Base-by-base conservation (phyloP, 1,140 invertebrate genomes). In the Charaxes varanes region DNA sequence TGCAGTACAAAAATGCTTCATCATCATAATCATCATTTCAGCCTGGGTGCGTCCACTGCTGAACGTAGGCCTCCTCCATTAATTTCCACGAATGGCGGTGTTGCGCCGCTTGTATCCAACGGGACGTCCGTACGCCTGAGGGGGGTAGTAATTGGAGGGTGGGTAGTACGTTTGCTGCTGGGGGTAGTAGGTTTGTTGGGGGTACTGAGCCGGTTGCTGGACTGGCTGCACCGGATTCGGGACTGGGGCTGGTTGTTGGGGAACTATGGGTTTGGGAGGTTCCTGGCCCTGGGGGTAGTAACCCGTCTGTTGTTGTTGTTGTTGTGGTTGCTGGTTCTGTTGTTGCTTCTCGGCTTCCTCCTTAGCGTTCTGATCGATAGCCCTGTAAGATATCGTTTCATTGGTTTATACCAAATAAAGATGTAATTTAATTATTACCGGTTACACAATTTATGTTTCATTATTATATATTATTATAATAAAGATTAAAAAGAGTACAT, bases 261-360 rank as follows among this genome's bases (percentile, higher is more conserved):
- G 36, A 7, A n/a, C 16, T 18, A 35, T 35, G 8, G 14, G 32
- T 14, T 33, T 49, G 44, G 57, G 15, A 12, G 51, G 16, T 42
- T 46, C 41, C 12, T 57, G 53, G 2, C 28, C 40, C 42, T 34
- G 53, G 21, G 19, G 51, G 24, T 43, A 53, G 45, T 32, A 44
- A 10, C 11, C 35, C 27, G 38, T 37, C 10, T 55, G 46, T 10
- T 32, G 35, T 21, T 50, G 46, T 35, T 53, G 58, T 10, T 56
- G 66, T 14, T 73, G 44, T 74, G 62, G 35, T 74, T 65, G 66
- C 62, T 6, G 63, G 63, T 58, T 70, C 62, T 6, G 50, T 62
- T 41, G 71, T 67, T 1, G 61, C 66, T 6, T n/a, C n/a, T n/a
- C n/a, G n/a, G 74, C 74, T 60, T 83, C 76, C 17, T 77, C 78